Conservation (phyloP, 2,888 invertebrate species). For the Neoaliturus tenellus region DNA sequence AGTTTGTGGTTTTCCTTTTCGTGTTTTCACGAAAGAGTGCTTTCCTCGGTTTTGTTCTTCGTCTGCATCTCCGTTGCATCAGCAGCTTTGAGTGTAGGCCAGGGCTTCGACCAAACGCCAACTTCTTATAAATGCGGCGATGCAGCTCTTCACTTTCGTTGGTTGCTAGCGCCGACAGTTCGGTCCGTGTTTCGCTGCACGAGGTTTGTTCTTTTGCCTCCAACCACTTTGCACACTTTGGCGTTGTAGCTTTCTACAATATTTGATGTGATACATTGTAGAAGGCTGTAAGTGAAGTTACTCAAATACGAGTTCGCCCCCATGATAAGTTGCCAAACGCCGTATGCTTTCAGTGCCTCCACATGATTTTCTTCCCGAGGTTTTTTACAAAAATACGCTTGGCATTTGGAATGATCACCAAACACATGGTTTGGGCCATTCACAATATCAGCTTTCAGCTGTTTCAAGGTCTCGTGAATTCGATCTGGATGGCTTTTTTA, state of each 20-base stretch:
- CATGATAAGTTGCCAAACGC: too few relatives aligned
- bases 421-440: too few relatives aligned
- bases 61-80: neutral
- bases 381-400: too few relatives aligned
- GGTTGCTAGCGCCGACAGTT: neutral
- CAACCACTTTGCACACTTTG: neutral
- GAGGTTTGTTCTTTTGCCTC: constrained; percentile 1
- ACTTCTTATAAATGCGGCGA: neutral
- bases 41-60: neutral
- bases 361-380: too few relatives aligned
- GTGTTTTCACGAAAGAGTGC: neutral
- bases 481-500: too few relatives aligned
- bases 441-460: too few relatives aligned
- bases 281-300: neutral
- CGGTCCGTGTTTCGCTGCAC: neutral
- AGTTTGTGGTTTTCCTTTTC: neutral
- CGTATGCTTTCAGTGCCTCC: too few relatives aligned
- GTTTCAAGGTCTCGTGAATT: too few relatives aligned
- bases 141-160: neutral
- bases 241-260: neutral
- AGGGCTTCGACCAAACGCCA: neutral
- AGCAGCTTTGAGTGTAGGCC: neutral
- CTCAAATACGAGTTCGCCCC: neutral
- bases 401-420: too few relatives aligned
- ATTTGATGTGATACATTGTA: neutral